These are phyloP conservation scores for Sebastiscus tertius DNA, from an alignment of 2,797 vertebrate genomes.

Conservation along the genomic window DNA sequence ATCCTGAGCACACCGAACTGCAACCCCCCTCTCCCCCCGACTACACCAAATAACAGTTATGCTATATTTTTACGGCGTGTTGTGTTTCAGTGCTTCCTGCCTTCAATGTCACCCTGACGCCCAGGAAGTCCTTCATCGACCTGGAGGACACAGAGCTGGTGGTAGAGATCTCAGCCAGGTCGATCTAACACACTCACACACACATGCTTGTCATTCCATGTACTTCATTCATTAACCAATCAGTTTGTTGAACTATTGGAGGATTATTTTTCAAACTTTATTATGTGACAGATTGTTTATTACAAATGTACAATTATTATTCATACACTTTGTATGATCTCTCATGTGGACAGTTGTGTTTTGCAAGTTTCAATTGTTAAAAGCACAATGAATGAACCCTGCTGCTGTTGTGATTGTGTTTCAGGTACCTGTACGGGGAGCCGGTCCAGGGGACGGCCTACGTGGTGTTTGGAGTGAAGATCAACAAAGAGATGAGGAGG, in stretches of 20 bases:
- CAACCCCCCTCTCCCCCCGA: too few species aligned
- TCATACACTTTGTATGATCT: too few species aligned
- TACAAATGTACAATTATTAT: not conserved
- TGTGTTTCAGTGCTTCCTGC: constrained; percentile 80
- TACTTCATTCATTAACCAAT: not conserved
- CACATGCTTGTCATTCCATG: not conserved
- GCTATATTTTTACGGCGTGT: not conserved
- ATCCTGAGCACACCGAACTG: too few species aligned
- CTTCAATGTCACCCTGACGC: constrained; percentile 81
- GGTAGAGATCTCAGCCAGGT: constrained; percentile 79
- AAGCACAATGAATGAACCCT: too few species aligned
- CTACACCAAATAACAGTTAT: not conserved
- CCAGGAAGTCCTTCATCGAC: constrained; percentile 67
- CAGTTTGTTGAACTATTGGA: too few species aligned
- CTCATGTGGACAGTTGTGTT: too few species aligned
- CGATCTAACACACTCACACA: not conserved
- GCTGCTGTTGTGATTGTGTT: not conserved
- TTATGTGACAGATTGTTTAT: too few species aligned
- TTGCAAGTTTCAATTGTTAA: too few species aligned
- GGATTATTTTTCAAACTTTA: too few species aligned
- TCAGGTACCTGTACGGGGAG: constrained; percentile 79
- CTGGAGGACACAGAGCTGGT: constrained; percentile 71
- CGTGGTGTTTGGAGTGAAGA: constrained; percentile 80
- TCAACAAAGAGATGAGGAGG: constrained; percentile 71
- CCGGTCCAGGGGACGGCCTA: constrained; percentile 80